Evolutionary conservation across 2,888 invertebrate species (phyloP).

Genomic region (Pristionchus fissidentatus): DNA sequence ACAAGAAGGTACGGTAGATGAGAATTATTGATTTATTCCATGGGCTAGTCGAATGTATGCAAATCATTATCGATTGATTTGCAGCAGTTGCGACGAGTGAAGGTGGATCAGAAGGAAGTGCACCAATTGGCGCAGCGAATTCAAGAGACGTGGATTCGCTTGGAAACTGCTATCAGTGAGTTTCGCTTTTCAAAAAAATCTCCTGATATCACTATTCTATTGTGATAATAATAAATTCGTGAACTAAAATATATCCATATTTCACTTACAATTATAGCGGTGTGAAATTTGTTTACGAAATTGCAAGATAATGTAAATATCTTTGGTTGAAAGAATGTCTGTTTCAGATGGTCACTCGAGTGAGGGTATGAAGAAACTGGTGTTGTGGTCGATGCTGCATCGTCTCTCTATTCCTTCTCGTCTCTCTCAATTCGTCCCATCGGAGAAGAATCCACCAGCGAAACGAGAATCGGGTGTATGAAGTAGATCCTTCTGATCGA

Average conservation of each 20-base stretch:
- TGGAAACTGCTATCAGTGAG: constrained; percentile 4
- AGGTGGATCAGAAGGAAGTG: constrained; percentile 38
- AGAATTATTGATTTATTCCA: not conserved
- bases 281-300: too few relatives aligned
- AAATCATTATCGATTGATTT: not conserved
- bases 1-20: constrained; percentile 3
- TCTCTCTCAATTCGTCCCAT: not conserved
- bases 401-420: not conserved
- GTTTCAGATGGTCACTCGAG: not conserved
- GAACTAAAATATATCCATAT: too few relatives aligned
- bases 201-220: too few relatives aligned
- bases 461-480: constrained; percentile 38
- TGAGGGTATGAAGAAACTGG: constrained; percentile 1
- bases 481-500: not conserved
- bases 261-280: too few relatives aligned
- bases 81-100: not conserved
- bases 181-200: not conserved
- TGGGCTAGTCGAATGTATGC: not conserved
- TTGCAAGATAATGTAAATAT: too few relatives aligned
- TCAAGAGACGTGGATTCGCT: not conserved
- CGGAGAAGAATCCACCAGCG: not conserved
- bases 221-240: too few relatives aligned
- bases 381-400: not conserved
- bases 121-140: not conserved
- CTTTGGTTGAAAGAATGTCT: not conserved